Evolutionary conservation across 2,113 vertebrate genomes (phyloP).

Genomic region (Microcebus griseorufus): DNA sequence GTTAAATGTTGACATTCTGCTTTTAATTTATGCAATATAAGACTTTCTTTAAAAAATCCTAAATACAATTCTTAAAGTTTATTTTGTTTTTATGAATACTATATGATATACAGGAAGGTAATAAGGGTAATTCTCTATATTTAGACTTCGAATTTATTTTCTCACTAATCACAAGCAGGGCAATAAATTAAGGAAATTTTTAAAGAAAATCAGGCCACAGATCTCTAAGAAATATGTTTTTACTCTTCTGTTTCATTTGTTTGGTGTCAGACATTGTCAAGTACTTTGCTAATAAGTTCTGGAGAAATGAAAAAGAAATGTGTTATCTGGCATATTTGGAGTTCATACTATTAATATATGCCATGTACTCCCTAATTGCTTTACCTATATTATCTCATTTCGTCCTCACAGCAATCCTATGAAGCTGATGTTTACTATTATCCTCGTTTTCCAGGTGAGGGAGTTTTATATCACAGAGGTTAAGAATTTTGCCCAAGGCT

Average conservation of each 20-base stretch:
- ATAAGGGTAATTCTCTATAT: background rate
- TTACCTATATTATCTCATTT: background rate
- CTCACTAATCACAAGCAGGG: background rate
- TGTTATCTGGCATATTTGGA: background rate
- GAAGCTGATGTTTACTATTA: background rate
- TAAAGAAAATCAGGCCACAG: background rate
- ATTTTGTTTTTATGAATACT: background rate
- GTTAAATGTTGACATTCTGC: background rate
- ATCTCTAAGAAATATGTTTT: background rate
- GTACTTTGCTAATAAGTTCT: background rate
- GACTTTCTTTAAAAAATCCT: background rate
- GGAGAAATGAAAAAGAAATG: background rate
- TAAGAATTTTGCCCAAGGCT: background rate
- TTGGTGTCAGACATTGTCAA: background rate
- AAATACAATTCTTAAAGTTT: background rate
- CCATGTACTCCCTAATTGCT: background rate
- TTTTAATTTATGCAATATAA: slow-evolving; percentile 6
- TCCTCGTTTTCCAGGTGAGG: background rate
- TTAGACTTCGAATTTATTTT: background rate
- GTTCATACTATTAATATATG: background rate
- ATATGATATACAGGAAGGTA: background rate
- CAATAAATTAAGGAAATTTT: background rate
- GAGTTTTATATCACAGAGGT: background rate
- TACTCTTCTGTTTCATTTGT: background rate
- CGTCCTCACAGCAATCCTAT: background rate